Evolutionary conservation across 2,113 vertebrate species (phyloP), one percentile per base, ranked within the genome.

Genomic region (Rhabdornis inornatus): DNA sequence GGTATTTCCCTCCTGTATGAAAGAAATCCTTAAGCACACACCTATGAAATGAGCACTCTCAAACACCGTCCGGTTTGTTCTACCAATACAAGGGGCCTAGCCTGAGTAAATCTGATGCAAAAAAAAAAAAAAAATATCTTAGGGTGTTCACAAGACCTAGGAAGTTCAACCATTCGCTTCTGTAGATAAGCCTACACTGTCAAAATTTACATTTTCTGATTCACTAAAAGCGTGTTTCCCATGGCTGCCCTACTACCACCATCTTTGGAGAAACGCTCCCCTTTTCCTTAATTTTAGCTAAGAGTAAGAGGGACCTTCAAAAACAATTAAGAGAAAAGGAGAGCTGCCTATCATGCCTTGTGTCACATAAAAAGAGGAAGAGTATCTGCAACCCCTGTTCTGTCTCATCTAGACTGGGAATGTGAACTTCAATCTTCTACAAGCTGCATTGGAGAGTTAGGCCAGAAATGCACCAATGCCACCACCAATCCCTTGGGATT

Each of bases 11-110:
- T 63, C 30, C 13, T 86, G 25, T 74, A 86, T 44, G 7, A 83
- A 94, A 85, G 15, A 53, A 17, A 42, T 2, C 56, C 6, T 23
- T 66, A 45, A 70, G 55, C 31, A 56, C 18, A 63, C 18, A 63
- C 13, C 21, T 72, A 60, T 1, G 13, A 74, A 87, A 83, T 11
- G 3, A 60, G 27, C 7, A n/a, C 33, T 80, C 40, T 81, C 30
- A 44, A 78, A 71, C 6, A 75, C 6, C 2, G 6, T 18, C 20
- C 0, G 0, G 22, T 55, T 61, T 15, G 3, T 72, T 88, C 33
- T 56, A 49, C 11, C 20, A 72, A 71, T 30, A 60, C 15, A 68
- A 66, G 31, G n/a, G 23, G 27, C 27, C 30, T 40, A 11, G 27
- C 10, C 35, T 24, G 9, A 15, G 39, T 35, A 84, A 52, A 81